phyloP scores from a whole-genome alignment of 2,888 invertebrate genomes.

The Ormyrus labotus region DNA sequence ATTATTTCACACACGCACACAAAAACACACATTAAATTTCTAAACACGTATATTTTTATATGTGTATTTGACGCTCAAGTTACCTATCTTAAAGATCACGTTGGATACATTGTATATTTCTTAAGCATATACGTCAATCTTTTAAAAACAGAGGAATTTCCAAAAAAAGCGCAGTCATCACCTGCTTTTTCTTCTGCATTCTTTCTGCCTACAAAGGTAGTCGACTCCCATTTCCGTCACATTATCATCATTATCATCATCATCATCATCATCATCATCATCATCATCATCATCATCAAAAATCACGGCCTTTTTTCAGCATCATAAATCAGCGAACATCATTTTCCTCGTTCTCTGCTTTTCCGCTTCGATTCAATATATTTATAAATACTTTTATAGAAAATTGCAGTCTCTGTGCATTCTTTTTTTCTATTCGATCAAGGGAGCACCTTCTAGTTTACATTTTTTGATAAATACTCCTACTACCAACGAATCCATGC shows the following conservation, averaged over 20 bases:
- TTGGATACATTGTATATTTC: not conserved
- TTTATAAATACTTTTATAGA: conserved; percentile 62
- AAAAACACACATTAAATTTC: conserved; percentile 26
- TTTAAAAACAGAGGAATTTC: conserved; percentile 21
- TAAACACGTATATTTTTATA: no score
- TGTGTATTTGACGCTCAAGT: conserved; percentile 4
- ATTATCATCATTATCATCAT: no score
- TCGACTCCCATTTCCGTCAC: conserved; percentile 15
- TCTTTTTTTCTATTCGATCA: conserved; percentile 30
- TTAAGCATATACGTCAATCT: conserved; percentile 17
- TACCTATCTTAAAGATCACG: conserved; percentile 45
- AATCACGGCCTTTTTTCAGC: conserved; percentile 38
- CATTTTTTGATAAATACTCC: conserved; percentile 53
- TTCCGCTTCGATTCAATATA: conserved; percentile 19
- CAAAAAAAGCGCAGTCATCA: conserved; percentile 9
- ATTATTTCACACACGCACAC: conserved; percentile 5
- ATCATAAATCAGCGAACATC: conserved; percentile 39
- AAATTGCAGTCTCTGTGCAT: conserved; percentile 65
- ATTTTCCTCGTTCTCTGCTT: conserved; percentile 20
- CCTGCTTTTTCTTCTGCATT: not conserved
- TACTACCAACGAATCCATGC: conserved; percentile 3
- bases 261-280: no score
- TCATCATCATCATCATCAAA: conserved; percentile 21
- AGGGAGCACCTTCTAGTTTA: conserved; percentile 42
- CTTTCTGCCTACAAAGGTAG: not conserved